Percentiles rank a stretch among this genome's conserved stretches.
These are phyloP conservation scores for Leuciscus waleckii DNA, from an alignment of 2,797 vertebrate genomes.

Conservation along the genomic window DNA sequence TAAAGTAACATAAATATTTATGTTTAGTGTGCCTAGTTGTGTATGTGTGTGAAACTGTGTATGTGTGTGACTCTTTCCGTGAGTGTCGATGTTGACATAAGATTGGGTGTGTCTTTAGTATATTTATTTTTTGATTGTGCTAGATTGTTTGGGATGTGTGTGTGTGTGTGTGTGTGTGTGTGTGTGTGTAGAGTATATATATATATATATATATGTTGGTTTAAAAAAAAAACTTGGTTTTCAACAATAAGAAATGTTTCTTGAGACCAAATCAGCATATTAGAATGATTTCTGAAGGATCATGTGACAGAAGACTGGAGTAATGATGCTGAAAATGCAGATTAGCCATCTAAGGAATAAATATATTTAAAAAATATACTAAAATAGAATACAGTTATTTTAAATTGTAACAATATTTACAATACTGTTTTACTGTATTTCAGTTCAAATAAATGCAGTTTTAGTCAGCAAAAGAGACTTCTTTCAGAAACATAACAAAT, in stretches of 20 bases:
- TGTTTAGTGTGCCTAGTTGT: constrained; percentile 35
- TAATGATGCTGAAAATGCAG: neutral
- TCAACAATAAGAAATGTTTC: neutral
- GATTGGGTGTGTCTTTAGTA: constrained; percentile 60
- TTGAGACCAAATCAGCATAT: neutral
- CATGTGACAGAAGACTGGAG: neutral
- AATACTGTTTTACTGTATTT: neutral
- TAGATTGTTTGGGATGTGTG: neutral
- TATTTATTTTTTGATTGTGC: constrained; percentile 32
- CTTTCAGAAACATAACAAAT: neutral
- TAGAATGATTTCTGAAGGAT: neutral
- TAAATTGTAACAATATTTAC: neutral
- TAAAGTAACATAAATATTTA: constrained; percentile 56
- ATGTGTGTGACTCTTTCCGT: constrained; percentile 8
- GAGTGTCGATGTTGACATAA: constrained; percentile 30
- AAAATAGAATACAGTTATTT: neutral
- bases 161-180: constrained; percentile 1
- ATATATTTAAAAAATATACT: neutral
- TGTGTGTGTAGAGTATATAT: neutral
- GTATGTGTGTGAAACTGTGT: constrained; percentile 15
- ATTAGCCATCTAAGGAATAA: neutral
- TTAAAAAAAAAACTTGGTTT: no score
- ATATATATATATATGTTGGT: no score
- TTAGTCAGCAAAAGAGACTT: neutral
- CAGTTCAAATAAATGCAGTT: neutral